These are phyloP conservation scores for Delphinapterus leucas DNA, from an alignment of 2,113 vertebrate species.

Conservation along the genomic window DNA sequence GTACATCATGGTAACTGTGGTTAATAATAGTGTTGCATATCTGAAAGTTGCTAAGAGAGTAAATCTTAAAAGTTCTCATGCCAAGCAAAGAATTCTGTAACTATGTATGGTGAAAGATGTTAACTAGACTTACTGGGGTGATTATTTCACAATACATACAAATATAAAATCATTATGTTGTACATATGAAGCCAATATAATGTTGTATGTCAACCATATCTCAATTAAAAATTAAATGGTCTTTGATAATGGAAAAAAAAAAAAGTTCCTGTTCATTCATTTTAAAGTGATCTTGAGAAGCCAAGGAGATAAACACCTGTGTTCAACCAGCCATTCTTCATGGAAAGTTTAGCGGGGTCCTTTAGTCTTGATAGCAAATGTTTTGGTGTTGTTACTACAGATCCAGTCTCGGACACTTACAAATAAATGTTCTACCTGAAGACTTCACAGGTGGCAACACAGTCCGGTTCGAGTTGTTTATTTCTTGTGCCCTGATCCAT, in stretches of 20 bases:
- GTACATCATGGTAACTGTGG: no score
- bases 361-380: background rate
- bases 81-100: no score
- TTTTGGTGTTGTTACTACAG: background rate
- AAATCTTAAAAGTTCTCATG: no score
- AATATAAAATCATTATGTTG: no score
- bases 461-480: background rate
- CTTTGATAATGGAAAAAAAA: background rate
- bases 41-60: no score
- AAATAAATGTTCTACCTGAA: background rate
- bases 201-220: no score
- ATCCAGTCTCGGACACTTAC: background rate
- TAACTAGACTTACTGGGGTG: no score
- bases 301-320: background rate
- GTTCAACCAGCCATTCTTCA: background rate
- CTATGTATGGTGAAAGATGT: no score
- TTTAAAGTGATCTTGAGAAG: background rate
- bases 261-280: background rate
- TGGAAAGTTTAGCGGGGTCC: background rate
- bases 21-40: no score
- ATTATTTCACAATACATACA: no score
- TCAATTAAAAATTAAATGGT: no score
- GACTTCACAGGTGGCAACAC: background rate
- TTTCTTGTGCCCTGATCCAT: background rate
- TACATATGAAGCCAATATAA: no score